Evolutionary conservation across 2,797 vertebrate genomes (phyloP), one percentile per base, ranked within the genome.

Genomic region (Stomatorhinus walkeri): DNA sequence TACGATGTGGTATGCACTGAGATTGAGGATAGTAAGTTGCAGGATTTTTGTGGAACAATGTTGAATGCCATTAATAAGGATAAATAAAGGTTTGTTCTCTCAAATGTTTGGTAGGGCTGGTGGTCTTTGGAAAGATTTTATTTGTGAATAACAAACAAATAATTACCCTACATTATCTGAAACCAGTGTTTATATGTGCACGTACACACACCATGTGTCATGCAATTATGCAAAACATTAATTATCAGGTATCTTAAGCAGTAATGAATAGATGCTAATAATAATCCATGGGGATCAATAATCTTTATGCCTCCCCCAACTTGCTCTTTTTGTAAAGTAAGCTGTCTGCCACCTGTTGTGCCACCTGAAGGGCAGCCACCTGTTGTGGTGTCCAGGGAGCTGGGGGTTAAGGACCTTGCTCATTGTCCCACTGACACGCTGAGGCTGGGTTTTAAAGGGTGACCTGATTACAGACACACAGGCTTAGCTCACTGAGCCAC

Each of bases 41-140:
- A 96, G 95, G 91, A 89, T 92, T 95, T 87, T 94, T 92, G 59
- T 93, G 91, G 91, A 89, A 94, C 92, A 89, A 94, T 93, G 93
- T 87, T 92, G 94, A 95, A 95, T 95, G 95, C 95, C 97, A 96
- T 98, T 97, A 96, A 95, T 96, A 96, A 96, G 94, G 92, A 94
- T 94, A 96, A 96, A 96, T 96, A 97, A 97, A 95, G 94, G 95
- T 96, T 94, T 94, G 94, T 97, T 96, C 96, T 95, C 94, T 93
- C 94, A 94, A 84, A 19, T 54, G 5, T 46, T 87, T 88, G 43
- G 64, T 90, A 90, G 1, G 91, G 91, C 91, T 72, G 91, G 19
- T n/a, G 76, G 79, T 83, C 40, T 83, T 43, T 83, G 79, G 16
- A 46, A 48, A n/a, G 19, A 83, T 83, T 83, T 83, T 46, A n/a